Percentiles rank a stretch among this genome's conserved stretches.
Evolutionary conservation across 2,888 invertebrate genomes (phyloP).

Genomic region (Slavum lentiscoides): DNA sequence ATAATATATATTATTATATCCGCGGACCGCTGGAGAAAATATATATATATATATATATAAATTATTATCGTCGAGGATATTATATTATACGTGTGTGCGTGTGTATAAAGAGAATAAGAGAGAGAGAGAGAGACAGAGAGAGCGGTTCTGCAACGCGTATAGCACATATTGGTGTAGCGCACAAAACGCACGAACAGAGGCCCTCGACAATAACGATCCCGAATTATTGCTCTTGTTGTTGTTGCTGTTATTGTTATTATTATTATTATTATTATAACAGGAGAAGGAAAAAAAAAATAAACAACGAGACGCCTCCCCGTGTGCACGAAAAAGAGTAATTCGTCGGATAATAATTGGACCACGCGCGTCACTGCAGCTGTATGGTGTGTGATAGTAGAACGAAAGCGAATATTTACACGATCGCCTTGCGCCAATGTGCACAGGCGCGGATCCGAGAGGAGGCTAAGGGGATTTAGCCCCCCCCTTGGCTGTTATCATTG

Average conservation of each 20-base stretch:
- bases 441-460: no score
- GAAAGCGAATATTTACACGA: no score
- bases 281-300: neutral
- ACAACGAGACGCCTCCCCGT: neutral
- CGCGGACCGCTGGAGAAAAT: constrained; percentile 18
- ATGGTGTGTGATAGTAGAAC: no score
- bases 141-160: no score
- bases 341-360: constrained; percentile 8
- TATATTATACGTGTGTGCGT: neutral
- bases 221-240: neutral
- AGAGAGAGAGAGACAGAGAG: no score
- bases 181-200: no score
- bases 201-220: neutral
- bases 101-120: no score
- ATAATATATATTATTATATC: no score
- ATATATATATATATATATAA: constrained; percentile 20
- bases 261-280: neutral
- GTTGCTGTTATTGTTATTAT: neutral
- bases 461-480: no score
- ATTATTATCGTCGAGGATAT: constrained; percentile 6
- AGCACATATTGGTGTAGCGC: no score
- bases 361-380: no score
- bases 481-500: no score
- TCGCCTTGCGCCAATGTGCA: neutral
- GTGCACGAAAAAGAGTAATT: neutral